Conservation (phyloP, 1,140 invertebrate genomes). For the Camponotus pennsylvanicus region DNA sequence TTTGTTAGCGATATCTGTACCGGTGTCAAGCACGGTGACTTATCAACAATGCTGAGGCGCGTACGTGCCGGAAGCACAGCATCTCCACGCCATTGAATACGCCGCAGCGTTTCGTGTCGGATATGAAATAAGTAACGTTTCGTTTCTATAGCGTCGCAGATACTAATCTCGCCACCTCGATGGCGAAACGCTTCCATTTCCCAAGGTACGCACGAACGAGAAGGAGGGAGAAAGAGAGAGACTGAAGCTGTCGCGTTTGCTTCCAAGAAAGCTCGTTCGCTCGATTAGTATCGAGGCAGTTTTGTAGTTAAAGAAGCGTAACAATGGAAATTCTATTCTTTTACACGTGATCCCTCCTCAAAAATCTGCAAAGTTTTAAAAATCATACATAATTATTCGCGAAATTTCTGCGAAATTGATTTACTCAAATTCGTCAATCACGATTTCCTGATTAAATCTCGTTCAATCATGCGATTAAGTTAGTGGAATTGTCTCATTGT, state of each 20-base stretch:
- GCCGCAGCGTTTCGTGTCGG: slow-evolving; percentile 52
- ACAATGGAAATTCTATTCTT: background rate
- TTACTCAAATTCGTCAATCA: slow-evolving; percentile 4
- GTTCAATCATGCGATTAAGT: slow-evolving; percentile 57
- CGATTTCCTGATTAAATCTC: slow-evolving; percentile 46
- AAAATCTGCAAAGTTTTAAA: background rate
- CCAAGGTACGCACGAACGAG: slow-evolving; percentile 46
- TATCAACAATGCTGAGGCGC: slow-evolving; percentile 69
- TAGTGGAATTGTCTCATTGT: slow-evolving; percentile 58
- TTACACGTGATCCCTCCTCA: background rate
- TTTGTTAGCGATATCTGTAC: slow-evolving; percentile 70
- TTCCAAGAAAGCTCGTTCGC: slow-evolving; percentile 10
- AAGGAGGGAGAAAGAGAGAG: background rate
- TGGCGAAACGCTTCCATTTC: slow-evolving; percentile 63
- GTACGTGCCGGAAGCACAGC: slow-evolving; percentile 69
- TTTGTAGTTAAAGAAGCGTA: background rate
- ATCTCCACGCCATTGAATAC: slow-evolving; percentile 65
- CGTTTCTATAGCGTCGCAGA: slow-evolving; percentile 59
- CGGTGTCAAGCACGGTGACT: slow-evolving; percentile 61
- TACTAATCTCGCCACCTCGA: slow-evolving; percentile 68
- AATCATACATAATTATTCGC: background rate
- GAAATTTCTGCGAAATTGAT: slow-evolving; percentile 25
- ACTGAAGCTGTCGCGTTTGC: slow-evolving; percentile 12
- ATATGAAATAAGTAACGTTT: slow-evolving; percentile 69
- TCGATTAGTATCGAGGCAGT: slow-evolving; percentile 43